Evolutionary conservation across 2,888 invertebrate genomes (phyloP), one percentile per base, ranked within the genome.

Genomic region (Ceriagrion tenellum): DNA sequence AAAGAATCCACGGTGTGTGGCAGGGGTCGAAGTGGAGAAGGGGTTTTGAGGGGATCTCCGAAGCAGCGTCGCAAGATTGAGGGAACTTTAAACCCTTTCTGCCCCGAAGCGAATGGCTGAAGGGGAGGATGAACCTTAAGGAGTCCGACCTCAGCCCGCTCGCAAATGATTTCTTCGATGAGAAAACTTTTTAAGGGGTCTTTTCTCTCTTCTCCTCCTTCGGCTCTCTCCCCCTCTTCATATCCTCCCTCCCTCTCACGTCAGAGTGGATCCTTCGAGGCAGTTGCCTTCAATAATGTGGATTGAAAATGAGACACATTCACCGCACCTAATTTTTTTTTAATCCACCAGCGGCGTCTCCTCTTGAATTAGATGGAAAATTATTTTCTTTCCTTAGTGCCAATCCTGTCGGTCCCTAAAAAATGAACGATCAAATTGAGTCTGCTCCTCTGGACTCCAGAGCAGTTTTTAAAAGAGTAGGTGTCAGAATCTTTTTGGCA

Each of bases 1-100:
- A 26, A 55, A 93, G 81, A 35, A 81, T 81, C 35, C 81, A 16
- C 35, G 81, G n/a, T 69, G 69, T 26, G 47, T 47, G 20, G 13
- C 26, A 26, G 69, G 69, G n/a, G 69, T n/a, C n/a, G n/a, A 16
- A 23, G 1, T 20, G 59, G 59, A 2, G 13, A 59, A 59, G 59
- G 20, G 47, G 47, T 47, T 47, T 47, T 16, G 3, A 59, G 26
- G n/a, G 81, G 93, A 69, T 93, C 69, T 74, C 47, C 40, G 23
- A 18, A 56, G 56, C 47, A 30, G 35, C 40, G 93, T 47, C 40
- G 47, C 63, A 47, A 74, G 93, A 93, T 93, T 74, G 93, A 93
- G 69, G 93, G 47, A 93, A 81, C 47, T 93, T 93, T 69, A 69
- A 93, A 93, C 69, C 93, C 93, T n/a, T 69, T 47, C 74, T n/a